Conservation (phyloP, 1,140 invertebrate species). For the Heliothis subflexa region DNA sequence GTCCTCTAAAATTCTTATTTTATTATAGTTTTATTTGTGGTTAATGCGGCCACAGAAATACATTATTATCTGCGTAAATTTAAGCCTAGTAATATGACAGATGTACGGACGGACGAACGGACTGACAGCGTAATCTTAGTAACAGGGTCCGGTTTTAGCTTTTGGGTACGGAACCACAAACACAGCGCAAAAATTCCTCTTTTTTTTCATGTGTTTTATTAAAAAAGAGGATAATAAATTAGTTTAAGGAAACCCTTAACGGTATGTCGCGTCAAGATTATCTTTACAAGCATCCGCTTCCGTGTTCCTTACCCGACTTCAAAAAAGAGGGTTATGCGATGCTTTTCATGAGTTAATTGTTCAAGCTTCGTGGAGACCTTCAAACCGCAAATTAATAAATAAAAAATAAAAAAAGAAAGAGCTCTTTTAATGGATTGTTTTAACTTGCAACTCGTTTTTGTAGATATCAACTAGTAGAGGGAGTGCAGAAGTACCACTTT, state of each 20-base stretch:
- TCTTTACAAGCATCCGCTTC: slow-evolving; percentile 10
- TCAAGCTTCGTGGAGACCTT: neutral
- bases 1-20: no score
- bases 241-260: neutral
- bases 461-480: neutral
- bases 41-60: no score
- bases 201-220: no score
- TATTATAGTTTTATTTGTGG: no score
- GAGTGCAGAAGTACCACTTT: neutral
- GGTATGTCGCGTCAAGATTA: neutral
- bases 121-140: no score
- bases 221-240: no score
- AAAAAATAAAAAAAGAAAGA: neutral
- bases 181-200: no score
- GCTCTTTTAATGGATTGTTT: neutral
- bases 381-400: neutral
- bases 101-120: no score
- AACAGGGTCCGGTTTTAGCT: no score
- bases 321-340: neutral
- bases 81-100: no score
- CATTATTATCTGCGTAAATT: no score
- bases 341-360: slow-evolving; percentile 15
- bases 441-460: neutral
- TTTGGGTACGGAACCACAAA: no score
- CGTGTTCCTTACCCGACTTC: neutral